Evolutionary conservation across 2,888 invertebrate species (phyloP).

Genomic region (Hermaeophaga mercurialis): DNA sequence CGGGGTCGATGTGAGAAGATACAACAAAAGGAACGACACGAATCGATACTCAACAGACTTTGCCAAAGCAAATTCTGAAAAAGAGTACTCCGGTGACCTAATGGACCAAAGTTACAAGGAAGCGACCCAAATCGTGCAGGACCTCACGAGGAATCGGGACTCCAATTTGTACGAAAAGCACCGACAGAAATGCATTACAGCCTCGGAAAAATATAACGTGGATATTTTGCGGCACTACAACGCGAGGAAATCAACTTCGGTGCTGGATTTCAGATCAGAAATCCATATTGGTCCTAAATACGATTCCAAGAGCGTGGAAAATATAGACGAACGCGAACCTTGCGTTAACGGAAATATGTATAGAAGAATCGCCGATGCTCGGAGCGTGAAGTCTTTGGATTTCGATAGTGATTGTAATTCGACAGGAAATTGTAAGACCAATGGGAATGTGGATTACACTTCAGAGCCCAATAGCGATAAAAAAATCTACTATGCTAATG

Average conservation of each 20-base stretch:
- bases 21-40: conserved; percentile 44
- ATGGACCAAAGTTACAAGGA: conserved; percentile 56
- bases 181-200: conserved; percentile 53
- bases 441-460: conserved; percentile 60
- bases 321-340: conserved; percentile 57
- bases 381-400: conserved; percentile 75
- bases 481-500: conserved; percentile 52
- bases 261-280: conserved; percentile 62
- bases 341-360: conserved; percentile 47
- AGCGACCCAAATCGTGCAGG: conserved; percentile 56
- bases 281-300: conserved; percentile 52
- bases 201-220: conserved; percentile 55
- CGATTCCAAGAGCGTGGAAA: conserved; percentile 57
- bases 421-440: conserved; percentile 27
- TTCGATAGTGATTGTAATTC: conserved; percentile 71
- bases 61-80: conserved; percentile 44
- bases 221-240: conserved; percentile 59
- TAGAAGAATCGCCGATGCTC: conserved; percentile 57
- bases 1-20: conserved; percentile 55
- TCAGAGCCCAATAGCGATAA: conserved; percentile 64
- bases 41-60: conserved; percentile 41
- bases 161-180: conserved; percentile 53
- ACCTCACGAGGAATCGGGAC: conserved; percentile 50
- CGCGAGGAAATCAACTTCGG: conserved; percentile 62
- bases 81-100: conserved; percentile 44